These are phyloP conservation scores for Melanotaenia pygmaea DNA, from an alignment of 2,797 vertebrate species.

Conservation along the genomic window DNA sequence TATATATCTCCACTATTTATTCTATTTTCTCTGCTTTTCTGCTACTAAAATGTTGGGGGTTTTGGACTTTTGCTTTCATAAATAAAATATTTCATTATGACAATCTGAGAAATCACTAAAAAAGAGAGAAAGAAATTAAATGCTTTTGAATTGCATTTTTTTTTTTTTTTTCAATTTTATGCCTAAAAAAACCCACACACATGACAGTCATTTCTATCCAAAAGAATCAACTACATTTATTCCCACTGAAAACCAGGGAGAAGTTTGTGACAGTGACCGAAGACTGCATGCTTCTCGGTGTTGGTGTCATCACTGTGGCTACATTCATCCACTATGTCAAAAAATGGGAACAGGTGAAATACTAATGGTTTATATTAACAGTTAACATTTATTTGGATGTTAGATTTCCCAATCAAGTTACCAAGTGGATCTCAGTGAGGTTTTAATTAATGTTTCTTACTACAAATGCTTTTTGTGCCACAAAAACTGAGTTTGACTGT, in stretches of 20 bases:
- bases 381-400: neutral
- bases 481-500: neutral
- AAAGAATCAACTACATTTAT: neutral
- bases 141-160: no score
- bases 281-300: constrained; percentile 93
- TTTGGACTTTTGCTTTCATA: no score
- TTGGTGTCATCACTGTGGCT: constrained; percentile 89
- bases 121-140: no score
- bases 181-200: no score
- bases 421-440: neutral
- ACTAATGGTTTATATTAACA: neutral
- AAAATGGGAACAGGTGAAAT: constrained; percentile 87
- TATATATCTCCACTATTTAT: no score
- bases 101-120: no score
- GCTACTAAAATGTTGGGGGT: no score
- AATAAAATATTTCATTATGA: no score
- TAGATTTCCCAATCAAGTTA: neutral
- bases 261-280: constrained; percentile 90
- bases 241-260: constrained; percentile 77
- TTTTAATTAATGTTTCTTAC: neutral
- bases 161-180: no score
- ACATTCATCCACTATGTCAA: constrained; percentile 84
- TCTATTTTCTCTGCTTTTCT: no score
- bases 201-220: neutral
- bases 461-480: neutral